phyloP scores from a whole-genome alignment of 2,888 invertebrate genomes.

The Agrilus biguttatus region DNA sequence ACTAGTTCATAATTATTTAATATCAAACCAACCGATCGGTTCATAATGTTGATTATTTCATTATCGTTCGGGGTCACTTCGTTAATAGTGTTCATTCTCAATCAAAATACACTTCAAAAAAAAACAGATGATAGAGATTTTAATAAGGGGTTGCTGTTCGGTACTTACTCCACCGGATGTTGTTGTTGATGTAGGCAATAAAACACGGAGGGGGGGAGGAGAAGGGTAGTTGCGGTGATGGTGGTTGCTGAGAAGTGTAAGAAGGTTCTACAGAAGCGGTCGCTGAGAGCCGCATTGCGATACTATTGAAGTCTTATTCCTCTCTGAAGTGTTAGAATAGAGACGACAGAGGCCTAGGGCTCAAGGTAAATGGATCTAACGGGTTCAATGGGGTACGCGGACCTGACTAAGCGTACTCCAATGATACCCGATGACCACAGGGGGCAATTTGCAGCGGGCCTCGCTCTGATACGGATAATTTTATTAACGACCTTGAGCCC shows the following conservation, averaged over 20 bases:
- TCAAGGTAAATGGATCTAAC: conserved; percentile 18
- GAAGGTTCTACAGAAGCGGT: conserved; percentile 10
- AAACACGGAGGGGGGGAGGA: no score
- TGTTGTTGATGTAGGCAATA: no score
- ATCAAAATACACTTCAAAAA: no score
- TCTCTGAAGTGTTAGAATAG: conserved; percentile 30
- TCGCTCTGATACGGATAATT: conserved; percentile 17
- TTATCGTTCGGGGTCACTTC: background rate
- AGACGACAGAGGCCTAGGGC: conserved; percentile 12
- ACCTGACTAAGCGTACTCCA: conserved; percentile 27
- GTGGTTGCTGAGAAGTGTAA: conserved; percentile 1
- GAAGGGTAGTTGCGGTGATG: background rate
- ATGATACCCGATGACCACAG: conserved; percentile 14
- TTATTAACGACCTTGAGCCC: conserved; percentile 80
- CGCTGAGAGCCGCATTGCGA: conserved; percentile 9
- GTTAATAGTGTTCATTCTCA: no score
- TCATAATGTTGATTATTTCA: background rate
- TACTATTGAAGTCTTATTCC: conserved; percentile 30
- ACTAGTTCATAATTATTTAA: no score
- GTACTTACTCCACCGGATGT: no score
- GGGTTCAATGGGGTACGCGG: conserved; percentile 21
- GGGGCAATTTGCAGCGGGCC: conserved; percentile 13
- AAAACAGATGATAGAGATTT: no score
- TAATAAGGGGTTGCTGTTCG: no score
- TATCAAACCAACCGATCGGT: no score